phyloP scores from a whole-genome alignment of 2,113 vertebrate genomes.

The Meriones unguiculatus region DNA sequence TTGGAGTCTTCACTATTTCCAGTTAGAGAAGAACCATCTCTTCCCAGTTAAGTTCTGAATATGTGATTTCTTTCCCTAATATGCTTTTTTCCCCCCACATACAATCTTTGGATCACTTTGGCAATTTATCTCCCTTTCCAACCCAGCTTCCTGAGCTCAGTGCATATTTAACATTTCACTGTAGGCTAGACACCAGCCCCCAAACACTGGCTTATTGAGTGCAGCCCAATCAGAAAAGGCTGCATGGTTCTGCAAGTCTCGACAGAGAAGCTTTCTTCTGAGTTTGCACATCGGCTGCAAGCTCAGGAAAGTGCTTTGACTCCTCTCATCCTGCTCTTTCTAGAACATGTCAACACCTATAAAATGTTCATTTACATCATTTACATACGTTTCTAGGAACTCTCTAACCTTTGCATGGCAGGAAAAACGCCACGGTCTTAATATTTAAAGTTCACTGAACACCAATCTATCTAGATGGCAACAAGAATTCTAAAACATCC shows the following conservation, averaged over 20 bases:
- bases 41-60: background rate
- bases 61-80: background rate
- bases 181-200: constrained; percentile 29
- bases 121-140: constrained; percentile 12
- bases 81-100: background rate
- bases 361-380: background rate
- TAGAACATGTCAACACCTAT: background rate
- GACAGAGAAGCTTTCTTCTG: constrained; percentile 22
- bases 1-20: background rate
- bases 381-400: background rate
- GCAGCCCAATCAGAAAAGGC: background rate
- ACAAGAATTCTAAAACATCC: background rate
- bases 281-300: background rate
- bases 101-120: constrained; percentile 17
- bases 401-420: background rate
- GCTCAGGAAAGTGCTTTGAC: background rate
- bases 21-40: background rate
- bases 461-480: background rate
- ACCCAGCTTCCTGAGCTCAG: constrained; percentile 43
- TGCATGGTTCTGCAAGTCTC: background rate
- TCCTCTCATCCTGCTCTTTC: background rate
- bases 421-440: background rate
- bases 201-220: background rate
- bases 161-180: constrained; percentile 44
- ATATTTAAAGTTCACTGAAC: constrained; percentile 12